Percentiles rank a stretch among this genome's conserved stretches.
These are phyloP conservation scores for Zaprionus capensis DNA, from an alignment of 1,140 invertebrate species.

Conservation along the genomic window DNA sequence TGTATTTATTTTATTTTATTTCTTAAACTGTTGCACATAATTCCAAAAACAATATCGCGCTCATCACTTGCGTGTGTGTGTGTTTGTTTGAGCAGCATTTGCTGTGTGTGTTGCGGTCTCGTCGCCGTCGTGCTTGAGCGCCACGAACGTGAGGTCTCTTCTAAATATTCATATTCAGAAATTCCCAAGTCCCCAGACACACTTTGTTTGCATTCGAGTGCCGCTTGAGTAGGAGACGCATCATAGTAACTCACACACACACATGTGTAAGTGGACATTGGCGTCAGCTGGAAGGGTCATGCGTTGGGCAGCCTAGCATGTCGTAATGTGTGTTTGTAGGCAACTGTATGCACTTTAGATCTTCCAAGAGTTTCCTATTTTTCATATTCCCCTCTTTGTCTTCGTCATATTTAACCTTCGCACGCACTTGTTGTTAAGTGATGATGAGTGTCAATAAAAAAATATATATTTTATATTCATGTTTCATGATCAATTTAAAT, in stretches of 20 bases:
- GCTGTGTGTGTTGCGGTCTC: constrained; percentile 21
- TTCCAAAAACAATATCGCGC: not conserved
- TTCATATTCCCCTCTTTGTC: not conserved
- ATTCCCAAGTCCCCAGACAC: constrained; percentile 21
- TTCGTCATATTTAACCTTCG: constrained; percentile 15
- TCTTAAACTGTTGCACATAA: not conserved
- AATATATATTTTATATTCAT: constrained; percentile 1
- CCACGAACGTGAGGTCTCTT: constrained; percentile 41
- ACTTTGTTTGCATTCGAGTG: constrained; percentile 62
- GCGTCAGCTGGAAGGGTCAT: constrained; percentile 53
- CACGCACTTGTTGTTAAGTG: not conserved
- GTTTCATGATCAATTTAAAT: not conserved
- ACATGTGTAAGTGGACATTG: constrained; percentile 2
- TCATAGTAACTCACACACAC: constrained; percentile 2
- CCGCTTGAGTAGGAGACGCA: constrained; percentile 51
- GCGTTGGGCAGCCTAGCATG: constrained; percentile 57
- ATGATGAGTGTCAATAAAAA: constrained; percentile 13
- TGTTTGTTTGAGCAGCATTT: not conserved
- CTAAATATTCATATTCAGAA: constrained; percentile 46
- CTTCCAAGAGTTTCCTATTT: constrained; percentile 3
- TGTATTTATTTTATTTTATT: not conserved
- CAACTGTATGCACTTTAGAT: constrained; percentile 23
- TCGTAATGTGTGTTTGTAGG: constrained; percentile 39
- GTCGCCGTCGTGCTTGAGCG: constrained; percentile 50
- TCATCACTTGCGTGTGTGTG: constrained; percentile 8